Percentiles rank a stretch among this genome's conserved stretches.
Conservation (phyloP, 2,113 vertebrate species). For the Athene noctua region DNA sequence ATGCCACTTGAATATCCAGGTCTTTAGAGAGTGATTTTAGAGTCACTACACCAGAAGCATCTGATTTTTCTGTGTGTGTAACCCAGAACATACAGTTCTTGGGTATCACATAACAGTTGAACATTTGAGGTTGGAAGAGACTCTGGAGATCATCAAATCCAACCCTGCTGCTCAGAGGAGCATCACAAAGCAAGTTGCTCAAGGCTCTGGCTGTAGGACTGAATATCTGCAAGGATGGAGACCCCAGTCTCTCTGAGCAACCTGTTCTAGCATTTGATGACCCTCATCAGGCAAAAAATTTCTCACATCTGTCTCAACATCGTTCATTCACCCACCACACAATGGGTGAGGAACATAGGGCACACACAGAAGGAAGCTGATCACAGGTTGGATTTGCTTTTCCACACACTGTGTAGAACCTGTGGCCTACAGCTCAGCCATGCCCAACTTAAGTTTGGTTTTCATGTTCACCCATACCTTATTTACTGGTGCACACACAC, state of each 20-base stretch:
- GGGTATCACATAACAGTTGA: not conserved
- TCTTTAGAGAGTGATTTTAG: not conserved
- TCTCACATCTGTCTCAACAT: accelerated
- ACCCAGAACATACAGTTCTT: not conserved
- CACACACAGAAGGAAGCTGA: not conserved
- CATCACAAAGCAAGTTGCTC: not conserved
- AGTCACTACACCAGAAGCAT: not conserved
- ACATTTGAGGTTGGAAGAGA: not conserved
- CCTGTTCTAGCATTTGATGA: not conserved
- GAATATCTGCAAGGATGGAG: not conserved
- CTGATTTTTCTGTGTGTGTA: not conserved
- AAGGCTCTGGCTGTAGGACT: not conserved
- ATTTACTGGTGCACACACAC: not conserved
- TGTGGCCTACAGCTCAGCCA: not conserved
- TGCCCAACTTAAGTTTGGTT: not conserved
- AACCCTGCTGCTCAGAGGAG: not conserved
- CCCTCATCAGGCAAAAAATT: not conserved
- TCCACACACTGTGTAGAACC: not conserved
- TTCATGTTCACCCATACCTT: not conserved
- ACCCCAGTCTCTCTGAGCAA: not conserved
- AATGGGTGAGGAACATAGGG: not conserved
- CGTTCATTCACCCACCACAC: not conserved
- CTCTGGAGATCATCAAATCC: not conserved
- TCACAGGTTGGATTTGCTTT: not conserved
- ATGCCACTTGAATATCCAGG: not conserved